Conservation (phyloP, 2,888 invertebrate genomes). For the Eudemis profundana region DNA sequence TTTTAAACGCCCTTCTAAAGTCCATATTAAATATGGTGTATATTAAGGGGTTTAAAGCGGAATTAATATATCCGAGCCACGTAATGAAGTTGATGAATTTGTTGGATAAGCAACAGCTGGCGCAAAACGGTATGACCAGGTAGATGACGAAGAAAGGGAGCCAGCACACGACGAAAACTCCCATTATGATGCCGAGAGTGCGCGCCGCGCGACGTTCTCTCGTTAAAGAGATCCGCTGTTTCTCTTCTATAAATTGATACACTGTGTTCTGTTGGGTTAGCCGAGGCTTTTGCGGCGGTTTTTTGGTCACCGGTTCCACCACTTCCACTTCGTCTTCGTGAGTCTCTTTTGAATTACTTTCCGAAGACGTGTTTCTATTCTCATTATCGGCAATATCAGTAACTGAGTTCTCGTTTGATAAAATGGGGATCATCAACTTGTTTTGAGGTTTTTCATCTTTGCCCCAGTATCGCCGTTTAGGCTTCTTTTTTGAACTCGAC, state of each 20-base stretch:
- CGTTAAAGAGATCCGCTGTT: slow-evolving; percentile 95
- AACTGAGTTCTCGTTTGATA: slow-evolving; percentile 78
- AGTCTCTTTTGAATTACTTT: slow-evolving; percentile 80
- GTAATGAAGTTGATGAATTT: slow-evolving; percentile 95
- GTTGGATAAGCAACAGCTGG: slow-evolving; percentile 91
- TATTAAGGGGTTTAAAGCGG: slow-evolving; percentile 96
- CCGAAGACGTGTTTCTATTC: slow-evolving; percentile 76
- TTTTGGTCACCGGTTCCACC: slow-evolving; percentile 61
- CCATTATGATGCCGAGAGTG: slow-evolving; percentile 98
- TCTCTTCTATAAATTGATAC: slow-evolving; percentile 95
- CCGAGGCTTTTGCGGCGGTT: slow-evolving; percentile 64
- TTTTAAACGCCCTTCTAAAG: slow-evolving; percentile 95
- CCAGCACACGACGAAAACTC: slow-evolving; percentile 99
- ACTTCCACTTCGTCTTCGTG: slow-evolving; percentile 73
- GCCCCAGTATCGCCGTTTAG: slow-evolving; percentile 83
- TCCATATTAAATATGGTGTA: slow-evolving; percentile 98
- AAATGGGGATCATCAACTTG: slow-evolving; percentile 77
- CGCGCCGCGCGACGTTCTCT: slow-evolving; percentile 97
- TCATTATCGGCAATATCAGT: slow-evolving; percentile 76
- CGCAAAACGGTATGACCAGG: slow-evolving; percentile 95
- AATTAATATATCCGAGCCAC: slow-evolving; percentile 97
- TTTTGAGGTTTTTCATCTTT: slow-evolving; percentile 79
- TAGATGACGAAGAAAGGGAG: slow-evolving; percentile 98
- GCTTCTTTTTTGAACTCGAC: slow-evolving; percentile 76
- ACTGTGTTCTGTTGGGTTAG: slow-evolving; percentile 86